These are phyloP conservation scores for Bimastos eiseni DNA, from an alignment of 2,888 invertebrate genomes.

Conservation along the genomic window DNA sequence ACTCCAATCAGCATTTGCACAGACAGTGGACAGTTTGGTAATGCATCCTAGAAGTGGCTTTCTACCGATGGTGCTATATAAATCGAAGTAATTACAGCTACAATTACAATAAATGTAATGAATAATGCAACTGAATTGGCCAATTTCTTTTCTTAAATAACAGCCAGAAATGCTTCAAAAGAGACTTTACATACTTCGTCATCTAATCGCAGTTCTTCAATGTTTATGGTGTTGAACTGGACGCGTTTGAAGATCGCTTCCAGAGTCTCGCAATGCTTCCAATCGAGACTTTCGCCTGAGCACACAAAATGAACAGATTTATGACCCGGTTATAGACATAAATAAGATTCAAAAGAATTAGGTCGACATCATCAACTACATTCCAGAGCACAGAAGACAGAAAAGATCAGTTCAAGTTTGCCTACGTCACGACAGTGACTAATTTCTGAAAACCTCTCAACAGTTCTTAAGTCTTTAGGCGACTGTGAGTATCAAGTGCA, in stretches of 20 bases:
- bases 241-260: slow-evolving; percentile 81
- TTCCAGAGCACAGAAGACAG: not conserved
- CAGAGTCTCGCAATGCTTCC: slow-evolving; percentile 76
- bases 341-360: not conserved
- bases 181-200: slow-evolving; percentile 70
- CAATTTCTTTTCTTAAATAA: too few relatives aligned
- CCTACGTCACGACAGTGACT: not conserved
- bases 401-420: not conserved
- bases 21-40: too few relatives aligned
- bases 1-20: too few relatives aligned
- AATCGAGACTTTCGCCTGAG: slow-evolving; percentile 69
- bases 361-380: not conserved
- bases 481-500: not conserved
- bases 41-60: too few relatives aligned
- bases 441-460: not conserved
- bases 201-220: slow-evolving; percentile 72
- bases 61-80: too few relatives aligned
- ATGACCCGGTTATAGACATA: not conserved
- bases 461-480: not conserved
- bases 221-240: slow-evolving; percentile 73
- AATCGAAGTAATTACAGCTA: too few relatives aligned
- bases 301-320: slow-evolving; percentile 56
- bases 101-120: too few relatives aligned
- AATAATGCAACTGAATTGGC: too few relatives aligned
- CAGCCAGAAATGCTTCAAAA: not conserved